phyloP scores from a whole-genome alignment of 2,888 invertebrate species.

The Dasypolia templi region DNA sequence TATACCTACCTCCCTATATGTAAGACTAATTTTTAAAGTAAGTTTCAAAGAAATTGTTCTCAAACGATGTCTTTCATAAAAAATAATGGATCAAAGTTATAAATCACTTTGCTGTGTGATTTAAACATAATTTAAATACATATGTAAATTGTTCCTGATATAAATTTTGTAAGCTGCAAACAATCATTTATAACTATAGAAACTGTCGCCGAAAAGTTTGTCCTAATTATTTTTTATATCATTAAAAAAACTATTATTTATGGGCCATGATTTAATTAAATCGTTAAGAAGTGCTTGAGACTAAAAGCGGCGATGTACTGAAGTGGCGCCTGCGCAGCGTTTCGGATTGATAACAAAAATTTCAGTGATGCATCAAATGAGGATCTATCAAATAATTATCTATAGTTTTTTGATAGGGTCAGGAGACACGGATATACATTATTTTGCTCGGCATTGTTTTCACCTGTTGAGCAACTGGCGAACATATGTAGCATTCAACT shows the following conservation, averaged over 20 bases:
- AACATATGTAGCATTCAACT: conserved; percentile 1
- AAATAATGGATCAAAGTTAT: background rate
- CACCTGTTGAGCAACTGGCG: background rate
- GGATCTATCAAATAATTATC: background rate
- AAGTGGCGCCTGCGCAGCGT: background rate
- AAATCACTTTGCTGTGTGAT: too few relatives aligned
- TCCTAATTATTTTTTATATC: background rate
- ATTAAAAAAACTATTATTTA: background rate
- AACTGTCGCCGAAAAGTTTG: background rate
- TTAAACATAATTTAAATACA: background rate
- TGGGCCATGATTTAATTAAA: background rate
- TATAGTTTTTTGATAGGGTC: background rate
- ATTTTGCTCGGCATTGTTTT: background rate
- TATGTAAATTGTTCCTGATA: too few relatives aligned
- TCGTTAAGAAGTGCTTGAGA: conserved; percentile 24
- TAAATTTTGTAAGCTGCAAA: background rate
- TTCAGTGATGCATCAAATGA: background rate
- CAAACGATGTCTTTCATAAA: background rate
- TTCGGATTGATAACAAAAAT: background rate
- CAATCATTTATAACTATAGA: too few relatives aligned
- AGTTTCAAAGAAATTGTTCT: background rate
- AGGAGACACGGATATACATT: too few relatives aligned
- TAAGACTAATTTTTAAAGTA: background rate
- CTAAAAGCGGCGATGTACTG: background rate
- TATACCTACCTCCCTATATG: too few relatives aligned